Base-by-base conservation (phyloP, 2,888 invertebrate species). In the Lissocephala sabroskyi region DNA sequence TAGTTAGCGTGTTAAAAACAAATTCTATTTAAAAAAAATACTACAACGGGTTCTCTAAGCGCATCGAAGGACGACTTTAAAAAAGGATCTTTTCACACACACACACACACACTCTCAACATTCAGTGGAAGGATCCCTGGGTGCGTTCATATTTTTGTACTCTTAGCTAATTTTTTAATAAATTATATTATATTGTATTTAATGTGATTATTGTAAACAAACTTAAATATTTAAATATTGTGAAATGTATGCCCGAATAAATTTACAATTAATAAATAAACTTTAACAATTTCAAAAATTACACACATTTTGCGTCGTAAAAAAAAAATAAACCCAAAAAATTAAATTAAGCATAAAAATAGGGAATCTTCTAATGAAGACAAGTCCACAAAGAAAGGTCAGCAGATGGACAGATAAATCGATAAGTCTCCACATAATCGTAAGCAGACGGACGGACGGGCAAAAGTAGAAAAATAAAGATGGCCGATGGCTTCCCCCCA, bases 161-260 rank as follows among this genome's bases (percentile, higher is more conserved):
- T 64, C 74, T 78, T 73, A 73, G 78, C 76, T 75, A 73, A 73
- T 73, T 73, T 75, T 65, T 60, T 64, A 78, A 71, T 57, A 66
- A 75, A 62, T 75, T 70, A 70, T 9, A 13, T 35, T 35, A 16
- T 35, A 35, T 14, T 35, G 3, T 5, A 5, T 77, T 70, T 62
- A 66, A 62, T 78, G 78, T 78, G 78, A 73, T 78, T 71, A 67
- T 59, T 41, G 35, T 32, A 41, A 33, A 46, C 13, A 33, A 26
- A 17, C 19, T 32, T 30, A 40, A 40, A 10, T 35, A 13, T 35
- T 35, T 35, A 35, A 44, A 35, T 14, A 23, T 41, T n/a, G n/a
- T n/a, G n/a, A n/a, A 23, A 46, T 46, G 32, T 63, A 78, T 71
- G 65, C 71, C 60, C 63, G 54, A 56, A 45, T 75, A 77, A 59